Conservation (phyloP, 2,797 vertebrate genomes). For the Mareca strepera region DNA sequence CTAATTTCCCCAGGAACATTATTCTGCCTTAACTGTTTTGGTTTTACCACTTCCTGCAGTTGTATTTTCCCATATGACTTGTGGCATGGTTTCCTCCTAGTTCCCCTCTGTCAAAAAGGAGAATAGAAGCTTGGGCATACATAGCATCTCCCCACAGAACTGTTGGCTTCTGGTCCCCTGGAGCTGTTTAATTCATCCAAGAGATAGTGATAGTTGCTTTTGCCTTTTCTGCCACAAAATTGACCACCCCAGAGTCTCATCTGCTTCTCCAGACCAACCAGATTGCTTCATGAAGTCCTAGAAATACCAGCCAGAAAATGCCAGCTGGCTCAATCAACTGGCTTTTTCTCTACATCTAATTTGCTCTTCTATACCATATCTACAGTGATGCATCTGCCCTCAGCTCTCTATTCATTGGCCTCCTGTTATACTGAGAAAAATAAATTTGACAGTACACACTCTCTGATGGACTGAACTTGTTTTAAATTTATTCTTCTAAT, state of each 20-base stretch:
- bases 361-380: conserved; percentile 11
- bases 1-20: conserved; percentile 24
- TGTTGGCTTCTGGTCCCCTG: neutral
- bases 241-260: conserved; percentile 7
- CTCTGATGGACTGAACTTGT: neutral
- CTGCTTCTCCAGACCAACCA: conserved; percentile 18
- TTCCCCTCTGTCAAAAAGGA: conserved; percentile 10
- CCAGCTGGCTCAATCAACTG: neutral
- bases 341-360: neutral
- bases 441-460: neutral
- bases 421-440: neutral
- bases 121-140: conserved; percentile 17
- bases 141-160: neutral
- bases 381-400: neutral
- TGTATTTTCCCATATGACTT: conserved; percentile 7
- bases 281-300: conserved; percentile 19
- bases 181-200: conserved; percentile 17
- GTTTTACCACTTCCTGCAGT: conserved; percentile 17
- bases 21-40: conserved; percentile 17
- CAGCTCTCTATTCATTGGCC: neutral
- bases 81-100: neutral
- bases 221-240: conserved; percentile 19
- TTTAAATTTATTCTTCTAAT: conserved; percentile 37
- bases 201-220: conserved; percentile 27
- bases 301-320: conserved; percentile 1